Base-by-base conservation (phyloP, 2,113 vertebrate genomes). In the Triplophysa siluroides region DNA sequence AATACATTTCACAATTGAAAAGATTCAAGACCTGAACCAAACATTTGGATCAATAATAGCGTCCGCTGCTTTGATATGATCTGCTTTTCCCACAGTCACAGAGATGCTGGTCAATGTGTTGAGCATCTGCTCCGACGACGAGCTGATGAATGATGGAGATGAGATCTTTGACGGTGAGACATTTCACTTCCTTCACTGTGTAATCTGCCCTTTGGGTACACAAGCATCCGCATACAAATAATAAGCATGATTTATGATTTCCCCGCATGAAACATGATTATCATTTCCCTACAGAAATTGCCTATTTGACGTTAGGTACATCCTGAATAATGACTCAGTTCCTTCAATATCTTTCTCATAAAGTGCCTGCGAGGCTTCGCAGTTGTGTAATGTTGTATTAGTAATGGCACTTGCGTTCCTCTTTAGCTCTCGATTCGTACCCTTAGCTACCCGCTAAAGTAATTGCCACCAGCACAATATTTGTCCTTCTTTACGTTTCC, bases 91-190 rank as follows among this genome's bases (percentile, higher is more conserved):
- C 67, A 65, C 89, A 94, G 93, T 94, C 82, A 94, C 93, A 77
- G 93, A 94, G 84, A 94, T 94, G 93, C 87, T 94, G 90, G 93
- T 94, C 81, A 94, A 94, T 41, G 92, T 94, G 85, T 85, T 94
- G 86, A 94, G 93, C 86, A 94, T 94, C 87, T 94, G 93, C 87
- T 94, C 93, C 1, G 93, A 94, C 33, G 93, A 94, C 68, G 93
- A 94, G 65, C 92, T 94, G 69, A 93, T 93, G 87, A 93, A 93
- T 67, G 93, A 94, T 60, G 93, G 90, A 79, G 93, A 94, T 11
- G 93, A 94, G 84, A 92, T 93, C 77, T 93, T 93, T 83, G 93
- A 94, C 73, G 93, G 93, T 94, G 81, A 90, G 87, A 83, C 16
- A 58, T 62, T 16, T 60, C 13, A 29, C 79, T 33, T 23, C 2